A percentile compares a stretch with the other conserved stretches of the same genome.
Evolutionary conservation across 2,113 vertebrate species (phyloP).

Genomic region (Todiramphus chloris): DNA sequence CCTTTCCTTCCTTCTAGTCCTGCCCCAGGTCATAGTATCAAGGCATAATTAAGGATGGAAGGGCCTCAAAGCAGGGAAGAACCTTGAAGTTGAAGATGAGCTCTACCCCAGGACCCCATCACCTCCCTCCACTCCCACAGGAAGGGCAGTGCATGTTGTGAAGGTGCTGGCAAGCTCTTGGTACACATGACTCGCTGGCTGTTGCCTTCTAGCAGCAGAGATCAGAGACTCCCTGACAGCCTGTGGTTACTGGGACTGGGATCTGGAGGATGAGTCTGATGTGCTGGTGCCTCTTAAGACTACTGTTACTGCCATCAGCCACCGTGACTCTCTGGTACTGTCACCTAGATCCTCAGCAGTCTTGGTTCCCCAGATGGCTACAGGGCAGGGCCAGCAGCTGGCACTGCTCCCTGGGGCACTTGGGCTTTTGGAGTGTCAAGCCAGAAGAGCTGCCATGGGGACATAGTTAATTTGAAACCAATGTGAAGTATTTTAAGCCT

Average conservation of each 20-base stretch:
- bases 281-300: not conserved
- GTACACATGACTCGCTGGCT: not conserved
- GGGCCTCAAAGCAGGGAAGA: not conserved
- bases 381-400: not conserved
- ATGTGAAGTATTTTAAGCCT: not conserved
- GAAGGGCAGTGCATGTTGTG: fast-evolving
- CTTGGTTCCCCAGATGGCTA: fast-evolving
- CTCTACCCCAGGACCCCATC: fast-evolving
- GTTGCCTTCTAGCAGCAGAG: not conserved
- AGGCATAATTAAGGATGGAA: not conserved
- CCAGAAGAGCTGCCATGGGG: not conserved
- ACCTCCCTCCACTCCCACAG: fast-evolving
- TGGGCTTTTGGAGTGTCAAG: not conserved
- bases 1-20: not conserved
- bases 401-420: not conserved
- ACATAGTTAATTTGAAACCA: not conserved
- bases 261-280: not conserved
- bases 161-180: not conserved
- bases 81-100: not conserved
- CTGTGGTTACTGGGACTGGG: not conserved
- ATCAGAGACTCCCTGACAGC: not conserved
- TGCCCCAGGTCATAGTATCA: not conserved
- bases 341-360: not conserved
- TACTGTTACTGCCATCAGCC: fast-evolving
- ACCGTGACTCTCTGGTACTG: not conserved